Evolutionary conservation across 2,888 invertebrate species (phyloP), one percentile per base, ranked within the genome.

Genomic region (Chalcis sispes): DNA sequence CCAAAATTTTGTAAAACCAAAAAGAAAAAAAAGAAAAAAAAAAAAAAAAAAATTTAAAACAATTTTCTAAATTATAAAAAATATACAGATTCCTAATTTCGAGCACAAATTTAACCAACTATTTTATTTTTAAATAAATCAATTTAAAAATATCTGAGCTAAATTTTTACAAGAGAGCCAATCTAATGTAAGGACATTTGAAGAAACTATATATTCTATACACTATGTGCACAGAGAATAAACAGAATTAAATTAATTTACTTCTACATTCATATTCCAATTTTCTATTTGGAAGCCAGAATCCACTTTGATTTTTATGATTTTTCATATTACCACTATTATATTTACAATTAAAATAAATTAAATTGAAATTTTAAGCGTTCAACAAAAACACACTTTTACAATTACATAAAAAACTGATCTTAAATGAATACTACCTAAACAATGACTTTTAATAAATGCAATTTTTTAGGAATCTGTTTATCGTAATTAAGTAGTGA

Each of bases 31-130:
- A 5, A 54, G n/a, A 58, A 32, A 54, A 15, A 46, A 46, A 46
- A 10, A 10, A 5, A 46, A 46, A 46, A 10, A 10, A 10, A 15
- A 46, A 15, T 20, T 42, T 8, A 2, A 54, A 52, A 27, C 25
- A 61, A 15, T 20, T 18, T 23, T 20, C 18, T 1, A 42, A 69
- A 48, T 8, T 1, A 25, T 40, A 20, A 25, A 32, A 48, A n/a
- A n/a, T 48, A 18, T 62, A 27, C 65, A 59, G 80, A 85, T 85
- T 79, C 82, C 88, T 88, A 88, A 88, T 86, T 88, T 88, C 88
- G 88, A 88, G 88, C 88, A 88, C 88, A 84, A 64, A 59, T 56
- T 56, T 40, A 29, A 32, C n/a, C 25, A 59, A 20, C 23, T 72
- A 32, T 48, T 8, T 72, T 64, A 64, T 46, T 74, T 59, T 56